Conservation (phyloP, 2,888 invertebrate genomes). For the Argyresthia goedartella region DNA sequence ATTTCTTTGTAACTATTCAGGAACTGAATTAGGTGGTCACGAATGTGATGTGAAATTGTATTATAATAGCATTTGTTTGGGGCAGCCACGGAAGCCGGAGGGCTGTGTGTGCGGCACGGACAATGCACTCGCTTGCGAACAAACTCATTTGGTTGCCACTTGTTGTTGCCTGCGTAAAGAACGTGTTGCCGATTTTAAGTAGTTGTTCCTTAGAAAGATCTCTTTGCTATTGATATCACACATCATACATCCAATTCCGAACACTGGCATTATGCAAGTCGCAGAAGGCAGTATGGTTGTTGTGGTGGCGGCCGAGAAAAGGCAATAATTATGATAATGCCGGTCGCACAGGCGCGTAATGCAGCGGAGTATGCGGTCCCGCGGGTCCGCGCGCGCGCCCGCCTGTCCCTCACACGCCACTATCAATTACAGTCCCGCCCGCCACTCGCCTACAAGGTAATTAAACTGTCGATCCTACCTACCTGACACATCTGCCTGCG, state of each 20-base stretch:
- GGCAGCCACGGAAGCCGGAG: too few species aligned
- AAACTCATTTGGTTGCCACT: too few species aligned
- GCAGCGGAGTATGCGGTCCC: conserved; percentile 1
- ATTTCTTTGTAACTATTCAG: background rate
- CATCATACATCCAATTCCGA: too few species aligned
- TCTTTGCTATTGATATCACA: too few species aligned
- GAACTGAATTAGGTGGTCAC: background rate
- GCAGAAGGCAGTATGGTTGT: too few species aligned
- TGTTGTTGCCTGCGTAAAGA: too few species aligned
- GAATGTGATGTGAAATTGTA: too few species aligned
- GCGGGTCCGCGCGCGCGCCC: conserved; percentile 22
- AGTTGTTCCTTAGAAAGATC: too few species aligned
- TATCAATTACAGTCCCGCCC: conserved; percentile 51
- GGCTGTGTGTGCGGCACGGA: too few species aligned
- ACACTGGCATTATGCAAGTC: background rate
- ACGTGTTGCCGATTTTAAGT: too few species aligned
- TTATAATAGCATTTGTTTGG: too few species aligned
- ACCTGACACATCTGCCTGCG: conserved; percentile 9
- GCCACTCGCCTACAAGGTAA: conserved; percentile 29
- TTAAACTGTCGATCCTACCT: conserved; percentile 35
- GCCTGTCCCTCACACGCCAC: conserved; percentile 62
- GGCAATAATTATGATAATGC: conserved; percentile 2
- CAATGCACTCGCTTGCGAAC: too few species aligned
- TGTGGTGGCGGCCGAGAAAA: background rate
- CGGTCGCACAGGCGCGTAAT: background rate